These are phyloP conservation scores for Saccopteryx leptura DNA, from an alignment of 2,113 vertebrate genomes.

Conservation along the genomic window DNA sequence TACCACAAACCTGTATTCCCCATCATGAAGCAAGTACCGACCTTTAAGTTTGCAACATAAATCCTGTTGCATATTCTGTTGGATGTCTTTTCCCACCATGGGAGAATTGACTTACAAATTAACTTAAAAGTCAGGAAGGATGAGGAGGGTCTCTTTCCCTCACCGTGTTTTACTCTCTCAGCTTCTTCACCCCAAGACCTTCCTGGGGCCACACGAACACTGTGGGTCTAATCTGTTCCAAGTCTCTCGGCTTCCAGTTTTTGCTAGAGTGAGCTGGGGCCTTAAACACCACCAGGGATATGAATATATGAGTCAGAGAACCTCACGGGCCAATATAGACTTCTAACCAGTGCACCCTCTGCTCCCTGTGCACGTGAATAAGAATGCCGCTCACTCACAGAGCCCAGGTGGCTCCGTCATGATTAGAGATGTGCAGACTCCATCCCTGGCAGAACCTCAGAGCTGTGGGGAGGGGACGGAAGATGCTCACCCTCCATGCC, in stretches of 20 bases:
- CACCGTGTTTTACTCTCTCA: neutral
- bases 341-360: neutral
- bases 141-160: neutral
- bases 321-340: neutral
- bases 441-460: neutral
- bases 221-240: neutral
- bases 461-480: neutral
- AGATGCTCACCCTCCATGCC: neutral
- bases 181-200: neutral
- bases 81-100: neutral
- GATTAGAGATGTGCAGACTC: neutral
- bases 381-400: neutral
- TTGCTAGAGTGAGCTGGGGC: neutral
- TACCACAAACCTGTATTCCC: neutral
- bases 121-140: neutral
- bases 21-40: neutral
- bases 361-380: neutral
- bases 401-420: neutral
- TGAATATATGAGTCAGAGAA: neutral
- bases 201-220: neutral
- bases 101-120: slow-evolving; percentile 13
- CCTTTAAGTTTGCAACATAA: neutral
- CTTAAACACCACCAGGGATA: neutral
- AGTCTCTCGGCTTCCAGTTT: neutral
- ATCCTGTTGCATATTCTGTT: neutral